phyloP scores from a whole-genome alignment of 2,888 invertebrate species.

The Hirtodrosophila duncani region DNA sequence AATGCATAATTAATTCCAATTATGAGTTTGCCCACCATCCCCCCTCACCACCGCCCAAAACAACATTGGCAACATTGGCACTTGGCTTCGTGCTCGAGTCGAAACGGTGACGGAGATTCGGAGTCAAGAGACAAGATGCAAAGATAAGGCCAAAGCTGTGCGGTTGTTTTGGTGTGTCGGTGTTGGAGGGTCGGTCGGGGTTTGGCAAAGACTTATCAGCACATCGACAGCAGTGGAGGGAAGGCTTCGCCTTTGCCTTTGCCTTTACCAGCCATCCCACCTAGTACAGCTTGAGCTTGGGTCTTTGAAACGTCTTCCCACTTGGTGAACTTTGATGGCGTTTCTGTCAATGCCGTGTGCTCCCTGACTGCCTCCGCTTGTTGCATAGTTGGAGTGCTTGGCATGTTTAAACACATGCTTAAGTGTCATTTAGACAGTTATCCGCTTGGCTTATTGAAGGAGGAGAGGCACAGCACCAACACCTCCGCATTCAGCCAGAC shows the following conservation, averaged over 20 bases:
- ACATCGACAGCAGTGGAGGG: conserved; percentile 59
- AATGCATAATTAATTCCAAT: conserved; percentile 79
- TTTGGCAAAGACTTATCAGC: conserved; percentile 62
- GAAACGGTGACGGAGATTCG: too few relatives aligned
- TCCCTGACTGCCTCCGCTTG: conserved; percentile 33
- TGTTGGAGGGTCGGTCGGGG: not conserved
- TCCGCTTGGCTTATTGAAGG: conserved; percentile 35
- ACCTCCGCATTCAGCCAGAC: conserved; percentile 47
- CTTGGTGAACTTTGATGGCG: conserved; percentile 54
- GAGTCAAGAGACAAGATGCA: conserved; percentile 59
- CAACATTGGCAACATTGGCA: conserved; percentile 75
- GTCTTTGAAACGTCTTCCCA: too few relatives aligned
- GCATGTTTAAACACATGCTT: conserved; percentile 74
- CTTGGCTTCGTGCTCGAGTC: conserved; percentile 58
- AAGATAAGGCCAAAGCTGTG: not conserved
- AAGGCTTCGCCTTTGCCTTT: not conserved
- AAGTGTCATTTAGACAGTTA: conserved; percentile 74
- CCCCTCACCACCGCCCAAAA: too few relatives aligned
- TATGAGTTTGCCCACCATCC: conserved; percentile 78
- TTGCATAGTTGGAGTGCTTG: conserved; percentile 71
- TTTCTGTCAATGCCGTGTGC: conserved; percentile 56
- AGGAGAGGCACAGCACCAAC: conserved; percentile 1
- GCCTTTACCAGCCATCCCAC: not conserved
- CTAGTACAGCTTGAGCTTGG: conserved; percentile 30
- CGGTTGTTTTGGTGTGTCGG: too few relatives aligned